Conservation (phyloP, 2,113 vertebrate genomes). For the Grus americana region DNA sequence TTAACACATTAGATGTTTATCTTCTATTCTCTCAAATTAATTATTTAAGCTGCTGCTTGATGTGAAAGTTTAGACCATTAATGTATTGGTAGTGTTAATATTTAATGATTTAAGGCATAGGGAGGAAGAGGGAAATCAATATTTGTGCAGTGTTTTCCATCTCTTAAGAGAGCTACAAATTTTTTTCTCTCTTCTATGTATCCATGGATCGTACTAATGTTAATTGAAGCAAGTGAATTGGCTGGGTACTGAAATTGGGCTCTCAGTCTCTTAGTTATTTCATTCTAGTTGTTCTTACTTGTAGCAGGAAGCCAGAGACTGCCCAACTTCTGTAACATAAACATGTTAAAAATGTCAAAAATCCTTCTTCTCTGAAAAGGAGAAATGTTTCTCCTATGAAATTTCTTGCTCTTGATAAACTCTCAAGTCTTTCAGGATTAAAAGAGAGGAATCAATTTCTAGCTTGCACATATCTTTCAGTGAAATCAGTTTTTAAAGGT, state of each 20-base stretch:
- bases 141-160: conserved; percentile 1
- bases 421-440: not conserved
- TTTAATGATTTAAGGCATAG: conserved; percentile 20
- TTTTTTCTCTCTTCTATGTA: not conserved
- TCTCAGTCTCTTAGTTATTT: not conserved
- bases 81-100: conserved; percentile 34
- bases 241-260: not conserved
- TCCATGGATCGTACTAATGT: not conserved
- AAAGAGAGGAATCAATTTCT: not conserved
- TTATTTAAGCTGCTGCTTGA: conserved; percentile 39
- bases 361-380: not conserved
- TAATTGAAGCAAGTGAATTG: not conserved
- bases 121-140: conserved; percentile 20
- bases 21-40: conserved; percentile 16
- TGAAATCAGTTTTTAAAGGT: not conserved
- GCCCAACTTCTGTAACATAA: not conserved
- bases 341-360: not conserved
- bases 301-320: not conserved
- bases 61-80: not conserved
- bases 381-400: not conserved
- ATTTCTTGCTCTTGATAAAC: not conserved
- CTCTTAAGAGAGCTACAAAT: not conserved
- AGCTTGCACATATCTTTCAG: not conserved
- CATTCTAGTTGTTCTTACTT: not conserved
- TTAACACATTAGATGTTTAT: not conserved